These are phyloP conservation scores for Odobenus rosmarus DNA, from an alignment of 2,113 vertebrate species.

Conservation along the genomic window DNA sequence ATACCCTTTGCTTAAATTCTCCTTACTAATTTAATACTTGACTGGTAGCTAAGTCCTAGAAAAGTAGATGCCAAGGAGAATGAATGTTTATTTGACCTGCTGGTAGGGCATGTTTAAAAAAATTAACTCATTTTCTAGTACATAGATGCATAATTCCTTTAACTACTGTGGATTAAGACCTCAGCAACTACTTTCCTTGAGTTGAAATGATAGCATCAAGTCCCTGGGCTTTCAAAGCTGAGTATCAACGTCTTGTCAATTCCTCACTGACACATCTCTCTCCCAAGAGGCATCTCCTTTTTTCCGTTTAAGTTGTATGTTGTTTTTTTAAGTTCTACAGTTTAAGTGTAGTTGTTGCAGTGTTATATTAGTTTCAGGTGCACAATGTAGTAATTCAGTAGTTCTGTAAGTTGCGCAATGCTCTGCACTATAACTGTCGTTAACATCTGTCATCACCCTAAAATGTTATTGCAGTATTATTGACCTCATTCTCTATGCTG, in stretches of 20 bases:
- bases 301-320: not conserved
- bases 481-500: not conserved
- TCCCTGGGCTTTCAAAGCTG: not conserved
- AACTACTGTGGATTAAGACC: not conserved
- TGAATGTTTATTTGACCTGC: not conserved
- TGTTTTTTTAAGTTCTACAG: not conserved
- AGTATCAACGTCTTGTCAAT: not conserved
- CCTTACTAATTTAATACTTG: not conserved
- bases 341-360: not conserved
- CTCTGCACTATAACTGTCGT: not conserved
- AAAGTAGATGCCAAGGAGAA: not conserved
- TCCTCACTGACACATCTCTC: not conserved
- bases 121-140: not conserved
- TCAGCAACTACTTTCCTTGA: not conserved
- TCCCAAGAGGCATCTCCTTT: not conserved
- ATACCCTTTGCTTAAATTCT: not conserved
- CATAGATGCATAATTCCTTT: not conserved
- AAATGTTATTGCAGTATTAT: not conserved
- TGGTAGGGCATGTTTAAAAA: not conserved
- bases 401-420: not conserved
- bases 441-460: not conserved
- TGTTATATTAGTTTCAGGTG: not conserved
- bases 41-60: not conserved
- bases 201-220: not conserved
- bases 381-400: not conserved